Evolutionary conservation across 2,888 invertebrate species (phyloP).

Genomic region (Drosophila mimetica): DNA sequence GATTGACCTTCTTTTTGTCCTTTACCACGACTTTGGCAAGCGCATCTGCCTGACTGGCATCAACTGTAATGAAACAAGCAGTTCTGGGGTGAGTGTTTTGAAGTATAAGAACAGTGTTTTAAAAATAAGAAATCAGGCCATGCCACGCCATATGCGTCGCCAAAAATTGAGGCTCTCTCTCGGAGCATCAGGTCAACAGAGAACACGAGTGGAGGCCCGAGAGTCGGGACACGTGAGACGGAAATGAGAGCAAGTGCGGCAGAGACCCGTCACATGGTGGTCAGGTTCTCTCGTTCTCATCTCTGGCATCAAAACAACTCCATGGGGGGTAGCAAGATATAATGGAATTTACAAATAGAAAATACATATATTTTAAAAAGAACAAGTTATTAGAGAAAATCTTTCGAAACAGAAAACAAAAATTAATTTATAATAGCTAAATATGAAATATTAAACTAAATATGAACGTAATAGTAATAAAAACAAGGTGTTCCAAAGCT

Average conservation of each 20-base stretch:
- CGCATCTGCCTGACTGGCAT: constrained; percentile 64
- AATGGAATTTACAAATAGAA: background rate
- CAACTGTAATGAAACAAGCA: constrained; percentile 59
- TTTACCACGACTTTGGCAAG: constrained; percentile 85
- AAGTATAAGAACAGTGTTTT: constrained; percentile 41
- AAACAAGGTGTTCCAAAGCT: too few species aligned
- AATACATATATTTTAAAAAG: background rate
- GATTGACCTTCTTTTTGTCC: constrained; percentile 85
- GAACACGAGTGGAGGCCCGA: background rate
- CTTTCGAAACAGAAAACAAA: too few species aligned
- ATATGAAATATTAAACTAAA: too few species aligned
- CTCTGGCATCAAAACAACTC: constrained; percentile 17
- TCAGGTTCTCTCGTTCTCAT: constrained; percentile 11
- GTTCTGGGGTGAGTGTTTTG: constrained; percentile 8
- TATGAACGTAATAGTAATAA: too few species aligned
- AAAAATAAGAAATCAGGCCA: constrained; percentile 62
- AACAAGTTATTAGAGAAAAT: too few species aligned
- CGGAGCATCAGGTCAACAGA: constrained; percentile 26
- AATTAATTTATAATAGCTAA: too few species aligned
- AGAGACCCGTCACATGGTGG: constrained; percentile 34
- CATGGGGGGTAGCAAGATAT: constrained; percentile 11
- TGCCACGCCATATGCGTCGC: constrained; percentile 38
- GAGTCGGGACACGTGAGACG: constrained; percentile 16
- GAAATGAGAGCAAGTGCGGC: background rate
- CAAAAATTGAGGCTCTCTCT: constrained; percentile 45